phyloP scores from a whole-genome alignment of 2,113 vertebrate species.

The Charina bottae region DNA sequence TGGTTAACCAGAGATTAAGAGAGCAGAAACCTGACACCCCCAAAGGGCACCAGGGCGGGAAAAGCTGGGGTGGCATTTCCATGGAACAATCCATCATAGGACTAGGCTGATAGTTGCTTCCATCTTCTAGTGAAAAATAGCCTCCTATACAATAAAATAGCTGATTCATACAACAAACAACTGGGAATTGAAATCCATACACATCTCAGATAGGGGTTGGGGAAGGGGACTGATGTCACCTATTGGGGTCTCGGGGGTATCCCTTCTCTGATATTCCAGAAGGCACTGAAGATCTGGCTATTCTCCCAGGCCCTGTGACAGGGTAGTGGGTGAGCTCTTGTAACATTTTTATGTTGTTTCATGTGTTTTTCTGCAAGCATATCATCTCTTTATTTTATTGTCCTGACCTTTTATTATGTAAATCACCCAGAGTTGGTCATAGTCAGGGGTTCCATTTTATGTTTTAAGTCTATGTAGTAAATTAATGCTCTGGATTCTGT shows the following conservation, averaged over 20 bases:
- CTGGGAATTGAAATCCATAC: background rate
- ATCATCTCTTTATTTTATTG: background rate
- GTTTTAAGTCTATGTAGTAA: background rate
- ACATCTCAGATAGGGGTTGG: background rate
- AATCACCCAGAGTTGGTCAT: background rate
- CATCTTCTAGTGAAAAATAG: background rate
- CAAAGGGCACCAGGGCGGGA: background rate
- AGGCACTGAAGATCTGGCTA: background rate
- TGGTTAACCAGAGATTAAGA: background rate
- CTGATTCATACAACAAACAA: background rate
- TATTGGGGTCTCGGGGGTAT: background rate
- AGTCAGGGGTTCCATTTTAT: background rate
- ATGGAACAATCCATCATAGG: background rate
- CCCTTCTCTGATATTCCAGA: background rate
- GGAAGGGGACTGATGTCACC: background rate
- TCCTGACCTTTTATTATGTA: background rate
- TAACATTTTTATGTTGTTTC: background rate
- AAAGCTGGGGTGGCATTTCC: background rate
- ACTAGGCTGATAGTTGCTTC: background rate
- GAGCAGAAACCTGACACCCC: background rate
- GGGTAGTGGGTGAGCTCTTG: background rate
- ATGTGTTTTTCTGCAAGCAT: background rate
- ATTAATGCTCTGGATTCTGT: background rate
- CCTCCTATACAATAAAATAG: background rate
- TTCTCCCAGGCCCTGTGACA: background rate